These are phyloP conservation scores for Epinotia bilunana DNA, from an alignment of 2,888 invertebrate genomes.

Conservation along the genomic window DNA sequence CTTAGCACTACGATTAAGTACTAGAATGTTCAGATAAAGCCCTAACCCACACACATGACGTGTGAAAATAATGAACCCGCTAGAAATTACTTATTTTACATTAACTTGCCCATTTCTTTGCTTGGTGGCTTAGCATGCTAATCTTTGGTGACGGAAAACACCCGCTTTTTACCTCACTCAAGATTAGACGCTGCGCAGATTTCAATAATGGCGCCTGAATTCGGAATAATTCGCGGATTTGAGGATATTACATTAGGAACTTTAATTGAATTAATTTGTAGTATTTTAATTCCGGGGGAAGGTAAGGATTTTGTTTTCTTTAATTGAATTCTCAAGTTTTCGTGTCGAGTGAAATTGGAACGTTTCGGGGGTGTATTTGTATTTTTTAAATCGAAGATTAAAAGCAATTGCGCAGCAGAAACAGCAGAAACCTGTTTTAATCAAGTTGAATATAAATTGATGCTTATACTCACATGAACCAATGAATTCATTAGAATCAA, in stretches of 20 bases:
- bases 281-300: slow-evolving; percentile 47
- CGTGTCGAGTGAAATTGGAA: slow-evolving; percentile 5
- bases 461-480: neutral
- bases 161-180: slow-evolving; percentile 1
- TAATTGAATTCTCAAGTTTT: slow-evolving; percentile 49
- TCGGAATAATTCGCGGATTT: slow-evolving; percentile 50
- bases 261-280: slow-evolving; percentile 54
- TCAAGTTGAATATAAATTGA: neutral
- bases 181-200: slow-evolving; percentile 46
- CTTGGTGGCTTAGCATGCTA: neutral
- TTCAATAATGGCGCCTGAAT: slow-evolving; percentile 49
- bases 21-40: too few relatives aligned
- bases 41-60: too few relatives aligned
- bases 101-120: neutral
- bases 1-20: too few relatives aligned
- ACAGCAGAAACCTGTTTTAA: neutral
- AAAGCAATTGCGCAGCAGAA: neutral
- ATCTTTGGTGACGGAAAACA: neutral
- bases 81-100: neutral
- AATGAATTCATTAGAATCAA: too few relatives aligned
- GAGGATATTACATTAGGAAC: slow-evolving; percentile 51
- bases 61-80: too few relatives aligned
- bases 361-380: neutral
- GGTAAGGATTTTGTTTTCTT: slow-evolving; percentile 49
- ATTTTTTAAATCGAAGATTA: neutral